Evolutionary conservation across 2,797 vertebrate species (phyloP).

Genomic region (Lutjanus campechanus): DNA sequence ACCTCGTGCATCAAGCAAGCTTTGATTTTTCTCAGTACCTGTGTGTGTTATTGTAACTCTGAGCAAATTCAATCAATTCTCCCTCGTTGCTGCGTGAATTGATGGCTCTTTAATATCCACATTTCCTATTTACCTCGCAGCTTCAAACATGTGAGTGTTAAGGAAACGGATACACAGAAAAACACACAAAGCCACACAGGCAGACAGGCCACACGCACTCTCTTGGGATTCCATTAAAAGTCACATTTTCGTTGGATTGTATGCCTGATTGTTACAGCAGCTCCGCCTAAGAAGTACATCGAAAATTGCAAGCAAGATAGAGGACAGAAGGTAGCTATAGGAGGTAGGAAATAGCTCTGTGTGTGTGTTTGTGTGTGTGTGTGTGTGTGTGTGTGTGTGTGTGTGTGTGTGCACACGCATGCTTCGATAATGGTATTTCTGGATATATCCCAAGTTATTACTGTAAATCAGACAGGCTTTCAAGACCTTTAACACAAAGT

Average conservation of each 20-base stretch:
- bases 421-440: constrained; percentile 82
- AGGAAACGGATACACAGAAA: constrained; percentile 45
- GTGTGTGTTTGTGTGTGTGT: constrained; percentile 19
- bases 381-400: constrained; percentile 26
- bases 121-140: constrained; percentile 68
- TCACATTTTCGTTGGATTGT: constrained; percentile 63
- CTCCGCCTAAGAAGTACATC: constrained; percentile 55
- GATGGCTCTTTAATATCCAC: constrained; percentile 70
- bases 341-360: constrained; percentile 54
- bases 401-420: constrained; percentile 23
- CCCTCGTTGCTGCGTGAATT: constrained; percentile 57
- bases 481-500: constrained; percentile 84
- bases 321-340: constrained; percentile 56
- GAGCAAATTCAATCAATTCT: constrained; percentile 73
- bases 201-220: constrained; percentile 41
- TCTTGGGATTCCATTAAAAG: constrained; percentile 68
- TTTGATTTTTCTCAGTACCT: constrained; percentile 65
- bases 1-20: constrained; percentile 59
- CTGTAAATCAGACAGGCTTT: constrained; percentile 85
- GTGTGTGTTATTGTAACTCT: constrained; percentile 63
- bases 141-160: constrained; percentile 54
- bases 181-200: constrained; percentile 31
- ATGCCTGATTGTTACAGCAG: constrained; percentile 68
- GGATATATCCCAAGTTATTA: constrained; percentile 87
- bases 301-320: constrained; percentile 61